These are phyloP conservation scores for Stenchaetothrips biformis DNA, from an alignment of 2,888 invertebrate species.

Conservation along the genomic window DNA sequence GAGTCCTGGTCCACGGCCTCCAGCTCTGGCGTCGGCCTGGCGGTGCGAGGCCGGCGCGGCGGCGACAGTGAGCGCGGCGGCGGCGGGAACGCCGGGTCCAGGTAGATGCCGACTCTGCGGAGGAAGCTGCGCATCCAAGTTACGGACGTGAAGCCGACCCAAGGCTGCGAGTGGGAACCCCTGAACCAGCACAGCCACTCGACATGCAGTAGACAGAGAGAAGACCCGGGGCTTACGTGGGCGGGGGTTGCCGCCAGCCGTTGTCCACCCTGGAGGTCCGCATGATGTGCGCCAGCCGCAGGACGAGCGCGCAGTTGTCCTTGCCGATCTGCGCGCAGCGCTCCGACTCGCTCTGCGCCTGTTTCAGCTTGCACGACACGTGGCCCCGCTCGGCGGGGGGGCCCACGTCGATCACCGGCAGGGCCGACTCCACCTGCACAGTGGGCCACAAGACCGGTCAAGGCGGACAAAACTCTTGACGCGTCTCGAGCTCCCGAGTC, in stretches of 20 bases:
- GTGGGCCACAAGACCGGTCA: too few relatives aligned
- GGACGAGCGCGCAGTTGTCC: conserved; percentile 64
- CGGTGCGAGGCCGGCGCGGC: background rate
- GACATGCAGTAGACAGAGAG: background rate
- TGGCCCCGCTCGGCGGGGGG: conserved; percentile 61
- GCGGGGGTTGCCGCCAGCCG: conserved; percentile 59
- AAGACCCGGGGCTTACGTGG: conserved; percentile 48
- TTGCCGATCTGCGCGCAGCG: conserved; percentile 58
- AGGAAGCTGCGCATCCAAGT: background rate
- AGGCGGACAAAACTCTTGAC: too few relatives aligned
- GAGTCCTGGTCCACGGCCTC: background rate
- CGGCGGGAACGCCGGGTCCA: background rate
- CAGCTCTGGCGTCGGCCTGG: background rate
- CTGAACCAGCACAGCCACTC: background rate
- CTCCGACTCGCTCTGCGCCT: conserved; percentile 63
- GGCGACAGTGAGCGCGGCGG: background rate
- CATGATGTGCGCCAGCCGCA: conserved; percentile 63
- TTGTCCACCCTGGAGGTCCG: conserved; percentile 61
- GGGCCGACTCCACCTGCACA: conserved; percentile 62
- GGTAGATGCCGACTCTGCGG: background rate
- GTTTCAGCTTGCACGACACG: conserved; percentile 63
- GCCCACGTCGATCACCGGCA: conserved; percentile 62
- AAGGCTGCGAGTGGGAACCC: background rate
- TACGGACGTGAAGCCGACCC: too few relatives aligned
- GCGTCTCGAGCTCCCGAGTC: too few relatives aligned